These are phyloP conservation scores for Abrostola tripartita DNA, from an alignment of 2,888 invertebrate genomes.

Conservation along the genomic window DNA sequence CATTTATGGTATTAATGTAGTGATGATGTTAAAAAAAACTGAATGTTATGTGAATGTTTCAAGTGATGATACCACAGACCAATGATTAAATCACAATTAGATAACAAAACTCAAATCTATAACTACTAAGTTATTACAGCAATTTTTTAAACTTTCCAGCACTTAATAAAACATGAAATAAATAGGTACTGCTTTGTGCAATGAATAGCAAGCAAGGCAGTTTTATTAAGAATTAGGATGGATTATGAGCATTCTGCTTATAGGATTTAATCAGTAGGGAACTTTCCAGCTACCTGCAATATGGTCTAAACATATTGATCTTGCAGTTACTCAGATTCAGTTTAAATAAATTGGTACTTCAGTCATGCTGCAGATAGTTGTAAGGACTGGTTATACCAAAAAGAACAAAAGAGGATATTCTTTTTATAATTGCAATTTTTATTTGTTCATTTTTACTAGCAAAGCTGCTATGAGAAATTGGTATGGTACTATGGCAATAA, in stretches of 20 bases:
- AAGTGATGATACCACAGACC: constrained; percentile 6
- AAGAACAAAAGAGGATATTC: not conserved
- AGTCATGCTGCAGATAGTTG: constrained; percentile 22
- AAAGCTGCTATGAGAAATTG: constrained; percentile 28
- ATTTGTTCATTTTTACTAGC: constrained; percentile 7
- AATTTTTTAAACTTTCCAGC: constrained; percentile 16
- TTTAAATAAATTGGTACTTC: not conserved
- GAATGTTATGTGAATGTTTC: not conserved
- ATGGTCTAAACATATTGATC: not conserved
- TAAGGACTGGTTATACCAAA: constrained; percentile 4
- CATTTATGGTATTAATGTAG: constrained; percentile 3
- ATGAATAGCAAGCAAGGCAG: constrained; percentile 30
- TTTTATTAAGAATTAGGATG: constrained; percentile 15
- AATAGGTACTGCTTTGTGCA: constrained; percentile 31
- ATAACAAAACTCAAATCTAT: constrained; percentile 19
- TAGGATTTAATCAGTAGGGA: not conserved
- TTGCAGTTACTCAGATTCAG: not conserved
- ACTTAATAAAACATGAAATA: constrained; percentile 16
- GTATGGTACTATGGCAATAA: constrained; percentile 32
- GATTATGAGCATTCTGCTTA: constrained; percentile 9
- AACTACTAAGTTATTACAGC: constrained; percentile 16
- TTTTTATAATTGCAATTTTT: not conserved
- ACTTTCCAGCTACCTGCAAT: constrained; percentile 14
- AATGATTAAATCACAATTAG: constrained; percentile 27
- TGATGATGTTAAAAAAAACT: not conserved